These are phyloP conservation scores for Drosophila stalkeri DNA, from an alignment of 2,888 invertebrate species.

Conservation along the genomic window DNA sequence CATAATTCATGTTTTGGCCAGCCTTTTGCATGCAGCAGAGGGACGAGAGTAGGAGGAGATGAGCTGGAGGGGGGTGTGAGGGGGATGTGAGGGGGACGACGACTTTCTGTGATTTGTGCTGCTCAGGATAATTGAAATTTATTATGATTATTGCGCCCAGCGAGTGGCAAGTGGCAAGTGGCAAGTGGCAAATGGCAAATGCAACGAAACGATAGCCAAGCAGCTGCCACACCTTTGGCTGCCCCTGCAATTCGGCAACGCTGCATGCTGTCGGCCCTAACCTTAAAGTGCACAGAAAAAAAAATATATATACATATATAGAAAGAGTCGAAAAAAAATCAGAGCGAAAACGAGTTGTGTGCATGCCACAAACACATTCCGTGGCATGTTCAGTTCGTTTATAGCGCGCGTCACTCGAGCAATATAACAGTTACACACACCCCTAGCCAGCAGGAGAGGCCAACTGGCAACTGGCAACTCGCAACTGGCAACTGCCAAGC, in stretches of 20 bases:
- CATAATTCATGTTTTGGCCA: conserved; percentile 64
- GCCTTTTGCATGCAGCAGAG: conserved; percentile 8
- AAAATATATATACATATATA: no score
- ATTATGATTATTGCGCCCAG: conserved; percentile 83
- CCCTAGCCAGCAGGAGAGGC: conserved; percentile 13
- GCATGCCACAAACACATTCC: conserved; percentile 74
- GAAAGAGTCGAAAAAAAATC: neutral
- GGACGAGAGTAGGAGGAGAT: neutral
- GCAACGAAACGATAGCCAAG: conserved; percentile 44
- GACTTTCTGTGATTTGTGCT: conserved; percentile 55
- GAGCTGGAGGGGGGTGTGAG: neutral
- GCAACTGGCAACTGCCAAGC: neutral
- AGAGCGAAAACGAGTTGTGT: conserved; percentile 54
- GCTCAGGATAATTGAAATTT: conserved; percentile 84
- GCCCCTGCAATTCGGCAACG: conserved; percentile 72
- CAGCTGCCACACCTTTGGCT: conserved; percentile 13
- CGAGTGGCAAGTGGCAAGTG: conserved; percentile 51
- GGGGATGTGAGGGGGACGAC: neutral
- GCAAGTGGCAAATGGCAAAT: conserved; percentile 25
- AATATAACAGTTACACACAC: conserved; percentile 71
- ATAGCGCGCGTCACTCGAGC: conserved; percentile 71
- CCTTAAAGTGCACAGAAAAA: conserved; percentile 12
- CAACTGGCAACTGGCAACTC: neutral
- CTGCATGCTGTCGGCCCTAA: conserved; percentile 41
- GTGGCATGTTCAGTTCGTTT: conserved; percentile 74